Percentiles rank a stretch among this genome's conserved stretches.
Evolutionary conservation across 1,140 invertebrate genomes (phyloP).

Genomic region (Drosophila watanabei): DNA sequence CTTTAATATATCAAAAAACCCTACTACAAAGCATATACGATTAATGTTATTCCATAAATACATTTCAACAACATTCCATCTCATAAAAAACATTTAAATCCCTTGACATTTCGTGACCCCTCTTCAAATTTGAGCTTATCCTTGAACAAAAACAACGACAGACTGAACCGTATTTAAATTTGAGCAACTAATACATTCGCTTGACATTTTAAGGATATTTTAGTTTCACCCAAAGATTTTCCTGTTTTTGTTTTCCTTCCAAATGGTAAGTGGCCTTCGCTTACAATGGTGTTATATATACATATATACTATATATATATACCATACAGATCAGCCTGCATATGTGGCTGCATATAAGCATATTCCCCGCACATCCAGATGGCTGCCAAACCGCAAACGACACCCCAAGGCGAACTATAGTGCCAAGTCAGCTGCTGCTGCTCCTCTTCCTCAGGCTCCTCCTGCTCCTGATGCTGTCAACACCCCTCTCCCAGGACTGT

Average conservation of each 20-base stretch:
- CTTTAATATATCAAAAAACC: background rate
- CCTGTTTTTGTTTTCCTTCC: slow-evolving; percentile 19
- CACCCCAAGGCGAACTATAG: slow-evolving; percentile 41
- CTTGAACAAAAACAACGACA: background rate
- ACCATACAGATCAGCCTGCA: slow-evolving; percentile 16
- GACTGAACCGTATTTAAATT: slow-evolving; percentile 9
- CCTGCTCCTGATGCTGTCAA: slow-evolving; percentile 36
- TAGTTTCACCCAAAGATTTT: background rate
- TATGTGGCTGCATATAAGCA: slow-evolving; percentile 32
- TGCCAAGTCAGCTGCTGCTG: slow-evolving; percentile 40
- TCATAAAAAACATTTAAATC: background rate
- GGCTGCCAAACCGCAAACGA: slow-evolving; percentile 43
- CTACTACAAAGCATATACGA: background rate
- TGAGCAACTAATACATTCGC: slow-evolving; percentile 19
- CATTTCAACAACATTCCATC: background rate
- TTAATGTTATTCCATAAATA: background rate
- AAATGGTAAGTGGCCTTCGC: slow-evolving; percentile 20
- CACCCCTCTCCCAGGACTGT: slow-evolving; percentile 45
- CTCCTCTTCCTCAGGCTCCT: slow-evolving; percentile 5
- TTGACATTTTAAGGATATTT: slow-evolving; percentile 40
- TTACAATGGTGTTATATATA: background rate
- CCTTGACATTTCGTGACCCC: background rate
- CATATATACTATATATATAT: background rate
- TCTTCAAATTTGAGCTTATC: background rate
- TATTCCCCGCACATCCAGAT: slow-evolving; percentile 9